A percentile compares a stretch with the other conserved stretches of the same genome.
Evolutionary conservation across 2,113 vertebrate genomes (phyloP).

Genomic region (Vombatus ursinus): DNA sequence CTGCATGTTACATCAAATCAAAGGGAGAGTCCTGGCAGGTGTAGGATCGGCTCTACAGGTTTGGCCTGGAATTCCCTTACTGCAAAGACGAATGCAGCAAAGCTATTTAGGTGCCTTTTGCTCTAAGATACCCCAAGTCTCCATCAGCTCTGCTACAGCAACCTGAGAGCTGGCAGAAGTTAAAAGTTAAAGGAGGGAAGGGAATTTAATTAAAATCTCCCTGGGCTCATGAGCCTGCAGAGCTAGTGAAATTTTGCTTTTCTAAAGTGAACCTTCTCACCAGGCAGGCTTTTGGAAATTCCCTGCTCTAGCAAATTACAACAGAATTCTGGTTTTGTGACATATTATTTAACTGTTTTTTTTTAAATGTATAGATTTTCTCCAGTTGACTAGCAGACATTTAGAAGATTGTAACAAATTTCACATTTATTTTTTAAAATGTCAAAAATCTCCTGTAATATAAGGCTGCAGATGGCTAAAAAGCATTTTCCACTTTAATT

Average conservation of each 20-base stretch:
- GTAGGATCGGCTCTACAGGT: conserved; percentile 44
- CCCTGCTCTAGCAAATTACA: conserved; percentile 58
- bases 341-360: conserved; percentile 14
- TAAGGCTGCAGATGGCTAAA: conserved; percentile 28
- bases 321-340: conserved; percentile 29
- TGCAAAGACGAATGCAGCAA: conserved; percentile 45
- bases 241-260: conserved; percentile 64
- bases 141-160: conserved; percentile 33
- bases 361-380: conserved; percentile 31
- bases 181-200: conserved; percentile 62
- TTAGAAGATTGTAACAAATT: conserved; percentile 30
- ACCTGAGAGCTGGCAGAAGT: conserved; percentile 56
- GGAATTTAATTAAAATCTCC: conserved; percentile 70
- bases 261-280: conserved; percentile 52
- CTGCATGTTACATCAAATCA: conserved; percentile 47
- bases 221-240: conserved; percentile 47
- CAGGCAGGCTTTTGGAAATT: conserved; percentile 67
- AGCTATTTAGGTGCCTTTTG: conserved; percentile 38
- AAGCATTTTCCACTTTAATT: conserved; percentile 15
- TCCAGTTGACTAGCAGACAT: conserved; percentile 10
- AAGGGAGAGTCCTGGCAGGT: conserved; percentile 39
- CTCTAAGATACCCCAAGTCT: conserved; percentile 60
- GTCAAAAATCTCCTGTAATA: conserved; percentile 53
- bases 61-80: conserved; percentile 44
- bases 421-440: conserved; percentile 51